Evolutionary conservation across 2,888 invertebrate species (phyloP), one percentile per base, ranked within the genome.

Genomic region (Tetanocera ferruginea): DNA sequence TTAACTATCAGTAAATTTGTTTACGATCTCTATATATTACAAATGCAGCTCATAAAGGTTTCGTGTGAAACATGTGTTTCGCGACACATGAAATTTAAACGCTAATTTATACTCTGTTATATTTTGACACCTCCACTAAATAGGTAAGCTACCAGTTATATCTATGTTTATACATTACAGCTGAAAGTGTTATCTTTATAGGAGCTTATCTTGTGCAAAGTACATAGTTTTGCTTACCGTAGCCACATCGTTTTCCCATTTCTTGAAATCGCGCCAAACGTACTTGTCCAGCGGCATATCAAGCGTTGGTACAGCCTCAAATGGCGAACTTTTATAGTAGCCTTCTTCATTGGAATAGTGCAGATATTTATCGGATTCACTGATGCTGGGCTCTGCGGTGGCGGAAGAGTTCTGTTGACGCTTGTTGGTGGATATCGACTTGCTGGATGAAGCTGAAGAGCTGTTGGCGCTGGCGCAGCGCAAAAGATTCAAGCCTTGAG

Each of bases 191-290:
- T 43, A 43, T 43, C 2, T 43, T 2, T 43, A 6, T 43, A 2
- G 2, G 1, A 6, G 43, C 3, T 2, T 43, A 2, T 11, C 14
- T 43, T 11, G 43, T 43, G n/a, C n/a, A n/a, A n/a, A 43, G 11
- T 43, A n/a, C n/a, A n/a, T n/a, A 2, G 43, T 14, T 14, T 11
- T 43, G 92, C 93, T 92, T 87, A 94, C 94, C 86, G 93, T 82
- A 51, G 92, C 92, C 5, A 92, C 92, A 81, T 91, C 91, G 76
- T 93, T 91, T 5, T 92, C 91, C 93, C 94, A 94, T 88, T 91
- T 92, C 25, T 93, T 92, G 71, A 93, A 84, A 84, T 93, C 83
- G 23, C 83, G 84, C 93, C 93, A 94, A 4, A 94, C 89, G 80
- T 91, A 92, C 82, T 94, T 92, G 76, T 93, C 90, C 73, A 94